Conservation (phyloP, 2,888 invertebrate species). For the Luperina testacea region DNA sequence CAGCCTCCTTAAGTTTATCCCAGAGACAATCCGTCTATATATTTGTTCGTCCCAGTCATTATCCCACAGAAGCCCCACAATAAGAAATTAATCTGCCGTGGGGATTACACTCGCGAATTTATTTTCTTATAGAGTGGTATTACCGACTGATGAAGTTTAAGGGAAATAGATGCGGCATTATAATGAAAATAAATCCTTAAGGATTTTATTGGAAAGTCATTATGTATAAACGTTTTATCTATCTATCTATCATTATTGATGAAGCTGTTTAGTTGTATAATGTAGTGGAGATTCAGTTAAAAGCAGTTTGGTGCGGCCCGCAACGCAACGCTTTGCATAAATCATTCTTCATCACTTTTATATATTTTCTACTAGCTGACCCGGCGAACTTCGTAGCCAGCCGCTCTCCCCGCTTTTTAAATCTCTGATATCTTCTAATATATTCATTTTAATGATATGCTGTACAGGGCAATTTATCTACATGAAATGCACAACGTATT, state of each 20-base stretch:
- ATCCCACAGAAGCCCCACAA: slow-evolving; percentile 67
- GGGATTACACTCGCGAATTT: slow-evolving; percentile 77
- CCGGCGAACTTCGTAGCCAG: too few relatives aligned
- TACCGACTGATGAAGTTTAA: slow-evolving; percentile 61
- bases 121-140: slow-evolving; percentile 76
- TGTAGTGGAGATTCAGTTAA: background rate
- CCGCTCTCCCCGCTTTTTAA: too few relatives aligned
- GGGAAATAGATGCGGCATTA: slow-evolving; percentile 54
- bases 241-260: too few relatives aligned
- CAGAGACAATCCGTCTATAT: slow-evolving; percentile 49
- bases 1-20: slow-evolving; percentile 15
- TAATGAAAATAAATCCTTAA: slow-evolving; percentile 27
- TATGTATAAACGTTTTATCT: too few relatives aligned
- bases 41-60: slow-evolving; percentile 68
- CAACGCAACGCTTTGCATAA: background rate
- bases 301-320: background rate
- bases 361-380: background rate
- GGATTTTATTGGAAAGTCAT: slow-evolving; percentile 20
- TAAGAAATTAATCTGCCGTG: slow-evolving; percentile 78
- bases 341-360: background rate
- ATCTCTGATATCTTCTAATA: too few relatives aligned
- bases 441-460: too few relatives aligned
- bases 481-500: too few relatives aligned
- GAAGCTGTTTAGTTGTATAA: background rate
- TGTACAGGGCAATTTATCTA: too few relatives aligned